phyloP scores from a whole-genome alignment of 1,140 invertebrate genomes.

The Ceratitis capitata region DNA sequence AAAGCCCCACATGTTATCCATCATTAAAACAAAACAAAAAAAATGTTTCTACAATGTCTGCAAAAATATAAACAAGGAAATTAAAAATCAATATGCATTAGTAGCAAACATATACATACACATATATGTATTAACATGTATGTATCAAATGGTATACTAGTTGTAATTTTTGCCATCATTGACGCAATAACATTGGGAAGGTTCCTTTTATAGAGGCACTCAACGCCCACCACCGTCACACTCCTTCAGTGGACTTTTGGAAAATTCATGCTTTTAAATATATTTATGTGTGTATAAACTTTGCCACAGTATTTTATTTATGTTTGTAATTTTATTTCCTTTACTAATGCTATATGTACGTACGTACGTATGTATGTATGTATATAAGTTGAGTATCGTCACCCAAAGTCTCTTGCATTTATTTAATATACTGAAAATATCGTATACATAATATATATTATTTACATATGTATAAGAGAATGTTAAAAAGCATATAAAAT shows the following conservation, averaged over 20 bases:
- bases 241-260: background rate
- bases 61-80: conserved; percentile 27
- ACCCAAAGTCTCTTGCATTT: background rate
- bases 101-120: background rate
- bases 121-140: background rate
- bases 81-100: conserved; percentile 24
- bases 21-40: background rate
- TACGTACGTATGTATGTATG: background rate
- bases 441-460: background rate
- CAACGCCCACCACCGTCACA: background rate
- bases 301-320: background rate
- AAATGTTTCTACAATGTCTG: conserved; percentile 17
- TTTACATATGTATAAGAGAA: background rate
- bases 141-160: background rate
- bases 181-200: background rate
- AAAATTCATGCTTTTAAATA: background rate
- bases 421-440: background rate
- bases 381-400: background rate
- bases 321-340: background rate
- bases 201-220: background rate
- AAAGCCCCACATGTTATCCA: background rate
- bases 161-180: background rate
- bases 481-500: conserved; percentile 1
- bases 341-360: background rate
- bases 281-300: background rate